These are phyloP conservation scores for Harpegnathos saltator DNA, from an alignment of 1,140 invertebrate genomes.

Conservation along the genomic window DNA sequence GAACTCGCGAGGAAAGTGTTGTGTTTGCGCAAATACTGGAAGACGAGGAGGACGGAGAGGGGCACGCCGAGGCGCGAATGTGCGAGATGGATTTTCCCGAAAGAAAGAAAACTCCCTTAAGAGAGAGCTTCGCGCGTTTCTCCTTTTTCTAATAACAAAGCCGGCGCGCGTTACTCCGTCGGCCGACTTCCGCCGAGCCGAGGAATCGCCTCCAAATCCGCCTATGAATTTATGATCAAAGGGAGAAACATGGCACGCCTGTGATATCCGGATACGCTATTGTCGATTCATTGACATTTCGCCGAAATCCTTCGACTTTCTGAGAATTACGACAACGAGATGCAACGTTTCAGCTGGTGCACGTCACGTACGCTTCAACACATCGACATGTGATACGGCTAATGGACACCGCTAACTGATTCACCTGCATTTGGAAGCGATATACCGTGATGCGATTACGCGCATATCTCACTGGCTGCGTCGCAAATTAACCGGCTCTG, in stretches of 20 bases:
- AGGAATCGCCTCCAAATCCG: background rate
- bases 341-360: too few species aligned
- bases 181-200: too few species aligned
- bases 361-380: too few species aligned
- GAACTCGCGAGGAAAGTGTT: too few species aligned
- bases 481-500: slow-evolving; percentile 3
- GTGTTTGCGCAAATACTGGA: too few species aligned
- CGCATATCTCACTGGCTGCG: background rate
- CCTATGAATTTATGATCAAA: background rate
- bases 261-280: background rate
- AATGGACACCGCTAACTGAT: background rate
- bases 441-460: slow-evolving; percentile 7
- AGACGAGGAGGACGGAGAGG: too few species aligned
- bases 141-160: too few species aligned
- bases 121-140: too few species aligned
- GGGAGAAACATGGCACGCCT: background rate
- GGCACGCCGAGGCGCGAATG: too few species aligned
- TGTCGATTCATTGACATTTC: background rate
- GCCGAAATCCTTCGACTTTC: background rate
- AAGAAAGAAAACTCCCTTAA: too few species aligned
- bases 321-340: background rate
- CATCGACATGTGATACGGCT: background rate
- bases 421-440: background rate
- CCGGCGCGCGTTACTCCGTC: too few species aligned
- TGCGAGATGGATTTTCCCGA: too few species aligned